These are phyloP conservation scores for Callaeas wilsoni DNA, from an alignment of 2,113 vertebrate species.

Conservation along the genomic window DNA sequence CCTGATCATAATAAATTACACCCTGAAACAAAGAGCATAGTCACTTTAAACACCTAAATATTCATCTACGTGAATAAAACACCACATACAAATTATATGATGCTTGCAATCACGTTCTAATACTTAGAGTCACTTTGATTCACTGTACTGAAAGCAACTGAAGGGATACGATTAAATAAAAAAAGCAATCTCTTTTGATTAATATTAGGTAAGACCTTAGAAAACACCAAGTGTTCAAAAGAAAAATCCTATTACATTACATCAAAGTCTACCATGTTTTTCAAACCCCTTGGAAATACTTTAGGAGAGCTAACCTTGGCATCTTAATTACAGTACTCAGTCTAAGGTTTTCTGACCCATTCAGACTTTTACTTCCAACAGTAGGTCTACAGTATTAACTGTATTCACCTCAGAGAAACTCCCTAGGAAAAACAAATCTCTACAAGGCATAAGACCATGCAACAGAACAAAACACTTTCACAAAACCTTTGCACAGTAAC, in stretches of 20 bases:
- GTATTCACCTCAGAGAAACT: background rate
- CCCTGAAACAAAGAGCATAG: conserved; percentile 74
- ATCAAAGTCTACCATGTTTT: background rate
- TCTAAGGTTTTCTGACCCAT: background rate
- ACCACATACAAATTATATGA: background rate
- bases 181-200: background rate
- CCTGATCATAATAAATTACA: conserved; percentile 77
- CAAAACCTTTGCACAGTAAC: background rate
- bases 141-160: background rate
- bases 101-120: rapidly evolving
- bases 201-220: background rate
- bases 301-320: background rate
- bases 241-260: background rate
- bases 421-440: background rate
- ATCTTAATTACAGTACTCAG: background rate
- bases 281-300: background rate
- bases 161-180: background rate
- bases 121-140: background rate
- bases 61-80: background rate
- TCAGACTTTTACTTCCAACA: background rate
- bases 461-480: background rate
- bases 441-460: rapidly evolving
- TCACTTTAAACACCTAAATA: background rate
- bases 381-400: background rate
- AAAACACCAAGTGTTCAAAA: background rate